Conservation (phyloP, 2,888 invertebrate genomes). For the Gortyna flavago region DNA sequence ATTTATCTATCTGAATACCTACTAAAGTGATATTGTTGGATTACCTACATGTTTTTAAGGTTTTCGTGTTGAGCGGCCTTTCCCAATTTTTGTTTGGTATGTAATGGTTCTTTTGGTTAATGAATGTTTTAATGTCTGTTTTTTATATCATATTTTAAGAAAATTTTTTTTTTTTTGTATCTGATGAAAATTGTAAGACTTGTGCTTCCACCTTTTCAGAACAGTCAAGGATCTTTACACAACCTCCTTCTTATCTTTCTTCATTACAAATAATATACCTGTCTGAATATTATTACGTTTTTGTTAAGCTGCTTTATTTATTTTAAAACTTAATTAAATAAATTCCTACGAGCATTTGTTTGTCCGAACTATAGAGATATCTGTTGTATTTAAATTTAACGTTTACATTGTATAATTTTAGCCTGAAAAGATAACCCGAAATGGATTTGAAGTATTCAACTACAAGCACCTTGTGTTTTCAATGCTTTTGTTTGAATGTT, state of each 20-base stretch:
- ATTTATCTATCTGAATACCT: neutral
- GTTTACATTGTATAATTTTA: constrained; percentile 1
- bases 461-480: neutral
- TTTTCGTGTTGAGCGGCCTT: constrained; percentile 28
- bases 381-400: neutral
- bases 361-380: neutral
- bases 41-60: constrained; percentile 53
- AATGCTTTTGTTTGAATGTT: constrained; percentile 3
- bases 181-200: neutral
- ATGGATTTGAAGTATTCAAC: constrained; percentile 12
- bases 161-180: neutral
- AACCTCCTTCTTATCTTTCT: neutral
- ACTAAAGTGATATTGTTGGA: constrained; percentile 71
- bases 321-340: neutral
- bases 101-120: neutral
- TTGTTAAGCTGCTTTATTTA: neutral
- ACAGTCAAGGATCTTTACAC: neutral
- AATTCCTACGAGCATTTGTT: neutral
- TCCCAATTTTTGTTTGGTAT: neutral
- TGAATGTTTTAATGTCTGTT: neutral
- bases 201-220: neutral
- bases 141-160: neutral
- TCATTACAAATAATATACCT: neutral
- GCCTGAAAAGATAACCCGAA: neutral
- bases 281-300: neutral